phyloP scores from a whole-genome alignment of 1,140 invertebrate genomes.

The Ceratosolen solmsi region DNA sequence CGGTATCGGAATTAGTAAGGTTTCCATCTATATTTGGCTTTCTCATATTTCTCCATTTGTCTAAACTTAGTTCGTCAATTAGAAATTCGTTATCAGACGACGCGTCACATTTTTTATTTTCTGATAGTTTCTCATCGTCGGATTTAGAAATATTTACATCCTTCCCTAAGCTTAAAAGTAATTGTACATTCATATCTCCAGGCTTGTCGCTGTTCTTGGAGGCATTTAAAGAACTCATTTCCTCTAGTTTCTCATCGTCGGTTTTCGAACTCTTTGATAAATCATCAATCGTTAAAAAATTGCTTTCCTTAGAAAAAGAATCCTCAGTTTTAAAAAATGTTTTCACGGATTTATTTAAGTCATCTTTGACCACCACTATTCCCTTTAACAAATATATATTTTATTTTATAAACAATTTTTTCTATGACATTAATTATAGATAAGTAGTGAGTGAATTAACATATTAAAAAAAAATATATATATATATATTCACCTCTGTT shows the following conservation, averaged over 20 bases:
- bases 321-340: background rate
- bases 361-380: background rate
- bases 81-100: constrained; percentile 21
- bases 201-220: constrained; percentile 48
- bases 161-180: constrained; percentile 2
- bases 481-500: constrained; percentile 26
- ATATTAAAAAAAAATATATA: constrained; percentile 3
- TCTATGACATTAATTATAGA: background rate
- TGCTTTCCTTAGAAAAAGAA: constrained; percentile 12
- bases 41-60: constrained; percentile 46
- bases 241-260: constrained; percentile 64
- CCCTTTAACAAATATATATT: constrained; percentile 19
- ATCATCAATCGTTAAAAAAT: constrained; percentile 21
- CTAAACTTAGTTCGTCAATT: constrained; percentile 50
- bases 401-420: no score
- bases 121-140: constrained; percentile 62
- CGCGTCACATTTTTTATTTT: constrained; percentile 51
- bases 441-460: no score
- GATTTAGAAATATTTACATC: constrained; percentile 56
- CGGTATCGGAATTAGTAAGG: constrained; percentile 40
- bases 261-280: constrained; percentile 59
- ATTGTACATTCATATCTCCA: background rate
- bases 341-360: background rate
- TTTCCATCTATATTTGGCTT: background rate
- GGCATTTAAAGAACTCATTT: constrained; percentile 54